Percentiles rank a stretch among this genome's conserved stretches.
These are phyloP conservation scores for Agrochola litura DNA, from an alignment of 2,888 invertebrate species.

Conservation along the genomic window DNA sequence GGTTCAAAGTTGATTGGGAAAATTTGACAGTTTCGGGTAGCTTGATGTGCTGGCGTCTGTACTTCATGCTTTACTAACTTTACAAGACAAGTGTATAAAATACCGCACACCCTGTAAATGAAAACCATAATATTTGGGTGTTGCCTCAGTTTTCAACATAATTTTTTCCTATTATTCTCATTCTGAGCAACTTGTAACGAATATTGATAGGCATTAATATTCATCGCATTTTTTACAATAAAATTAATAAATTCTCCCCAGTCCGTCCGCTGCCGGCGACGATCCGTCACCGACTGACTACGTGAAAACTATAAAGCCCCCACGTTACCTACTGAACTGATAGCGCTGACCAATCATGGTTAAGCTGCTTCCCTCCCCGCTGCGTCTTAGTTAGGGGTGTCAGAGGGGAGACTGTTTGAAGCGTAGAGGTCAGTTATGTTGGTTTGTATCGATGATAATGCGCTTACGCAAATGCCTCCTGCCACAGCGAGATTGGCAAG, in stretches of 20 bases:
- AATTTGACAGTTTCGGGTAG: no score
- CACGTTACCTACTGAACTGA: conserved; percentile 82
- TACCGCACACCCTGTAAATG: no score
- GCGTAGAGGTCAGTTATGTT: conserved; percentile 65
- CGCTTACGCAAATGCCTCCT: conserved; percentile 88
- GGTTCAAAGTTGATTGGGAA: no score
- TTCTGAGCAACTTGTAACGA: background rate
- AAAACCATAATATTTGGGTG: conserved; percentile 1
- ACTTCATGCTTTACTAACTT: background rate
- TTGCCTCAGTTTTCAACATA: background rate
- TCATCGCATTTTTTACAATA: background rate
- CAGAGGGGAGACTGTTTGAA: conserved; percentile 6
- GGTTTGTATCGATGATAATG: conserved; percentile 75
- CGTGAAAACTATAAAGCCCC: conserved; percentile 74
- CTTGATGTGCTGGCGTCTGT: no score
- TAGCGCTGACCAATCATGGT: conserved; percentile 73
- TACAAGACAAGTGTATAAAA: background rate
- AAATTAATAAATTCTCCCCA: conserved; percentile 55
- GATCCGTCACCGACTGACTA: conserved; percentile 86
- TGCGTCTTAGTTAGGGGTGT: conserved; percentile 8
- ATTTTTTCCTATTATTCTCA: background rate
- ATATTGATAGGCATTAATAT: conserved; percentile 6
- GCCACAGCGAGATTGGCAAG: conserved; percentile 80
- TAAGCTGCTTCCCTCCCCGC: conserved; percentile 66
- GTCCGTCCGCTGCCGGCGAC: conserved; percentile 83